A percentile compares a stretch with the other conserved stretches of the same genome.
Conservation (phyloP, 23 tunicate genomes). For the Phallusia fumigata region DNA sequence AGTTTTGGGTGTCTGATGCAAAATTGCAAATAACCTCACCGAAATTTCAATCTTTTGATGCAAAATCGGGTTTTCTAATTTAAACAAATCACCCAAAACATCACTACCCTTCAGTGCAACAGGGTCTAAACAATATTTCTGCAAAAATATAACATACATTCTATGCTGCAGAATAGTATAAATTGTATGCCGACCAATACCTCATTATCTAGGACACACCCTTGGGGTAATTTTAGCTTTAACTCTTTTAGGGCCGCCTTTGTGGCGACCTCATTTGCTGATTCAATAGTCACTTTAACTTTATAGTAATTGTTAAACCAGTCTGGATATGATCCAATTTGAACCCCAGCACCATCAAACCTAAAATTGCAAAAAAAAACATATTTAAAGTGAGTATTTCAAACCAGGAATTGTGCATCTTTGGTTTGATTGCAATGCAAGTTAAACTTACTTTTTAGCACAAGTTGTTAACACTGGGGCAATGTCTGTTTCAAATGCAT, state of each 20-base stretch:
- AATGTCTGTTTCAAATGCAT: conserved; percentile 66
- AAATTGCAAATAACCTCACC: neutral
- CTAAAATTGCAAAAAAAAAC: conserved; percentile 9
- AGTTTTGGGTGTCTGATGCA: neutral
- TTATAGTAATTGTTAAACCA: conserved; percentile 92
- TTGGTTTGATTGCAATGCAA: too few species aligned
- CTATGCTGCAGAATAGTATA: neutral
- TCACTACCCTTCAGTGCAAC: neutral
- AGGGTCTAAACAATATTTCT: neutral
- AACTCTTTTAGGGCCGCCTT: conserved; percentile 47
- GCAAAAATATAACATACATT: neutral
- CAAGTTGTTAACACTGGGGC: conserved; percentile 48
- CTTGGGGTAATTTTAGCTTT: conserved; percentile 29
- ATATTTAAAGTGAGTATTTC: too few species aligned
- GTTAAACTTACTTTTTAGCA: conserved; percentile 45
- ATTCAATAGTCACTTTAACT: conserved; percentile 81
- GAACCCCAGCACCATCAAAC: conserved; percentile 56
- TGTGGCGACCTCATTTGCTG: conserved; percentile 39
- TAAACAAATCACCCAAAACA: neutral
- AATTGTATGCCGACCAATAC: neutral
- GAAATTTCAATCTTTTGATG: neutral
- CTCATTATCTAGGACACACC: neutral
- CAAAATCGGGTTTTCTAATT: neutral
- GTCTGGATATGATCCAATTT: conserved; percentile 94
- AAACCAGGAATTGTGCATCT: too few species aligned